Percentiles rank a stretch among this genome's conserved stretches.
phyloP scores from a whole-genome alignment of 2,797 vertebrate species.

The Pipistrellus pygmaeus region DNA sequence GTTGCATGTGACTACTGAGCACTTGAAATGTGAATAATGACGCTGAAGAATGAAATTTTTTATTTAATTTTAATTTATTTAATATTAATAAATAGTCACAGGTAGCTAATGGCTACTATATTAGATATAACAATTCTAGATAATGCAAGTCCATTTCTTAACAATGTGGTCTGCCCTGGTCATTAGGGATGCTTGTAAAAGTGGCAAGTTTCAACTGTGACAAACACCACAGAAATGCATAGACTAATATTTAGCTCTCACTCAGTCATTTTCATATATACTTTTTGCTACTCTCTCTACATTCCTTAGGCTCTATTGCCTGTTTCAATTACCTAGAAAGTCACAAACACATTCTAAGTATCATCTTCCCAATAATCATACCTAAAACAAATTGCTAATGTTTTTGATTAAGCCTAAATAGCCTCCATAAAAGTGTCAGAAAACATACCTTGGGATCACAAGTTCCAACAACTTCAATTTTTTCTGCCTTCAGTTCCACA shows the following conservation, averaged over 20 bases:
- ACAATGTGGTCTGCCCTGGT: neutral
- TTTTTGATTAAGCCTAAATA: slow-evolving; percentile 16
- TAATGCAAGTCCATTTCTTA: neutral
- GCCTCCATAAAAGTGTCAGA: neutral
- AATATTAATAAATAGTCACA: slow-evolving; percentile 31
- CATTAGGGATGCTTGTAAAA: neutral
- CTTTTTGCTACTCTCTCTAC: neutral
- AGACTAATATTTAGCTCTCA: neutral
- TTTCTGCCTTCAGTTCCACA: slow-evolving; percentile 93
- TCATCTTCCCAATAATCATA: slow-evolving; percentile 14
- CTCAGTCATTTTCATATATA: neutral
- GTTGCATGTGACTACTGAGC: neutral
- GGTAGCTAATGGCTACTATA: neutral
- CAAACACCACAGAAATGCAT: neutral
- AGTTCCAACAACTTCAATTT: slow-evolving; percentile 91
- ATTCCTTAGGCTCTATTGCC: neutral
- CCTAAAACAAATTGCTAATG: neutral
- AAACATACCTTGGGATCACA: slow-evolving; percentile 92
- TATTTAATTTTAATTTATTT: slow-evolving; percentile 11
- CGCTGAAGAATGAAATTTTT: neutral
- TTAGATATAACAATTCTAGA: neutral
- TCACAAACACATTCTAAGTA: neutral
- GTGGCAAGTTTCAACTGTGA: neutral
- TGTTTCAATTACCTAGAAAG: neutral
- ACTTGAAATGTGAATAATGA: neutral